Base-by-base conservation (phyloP, 1,140 invertebrate genomes). In the Ruditapes philippinarum region DNA sequence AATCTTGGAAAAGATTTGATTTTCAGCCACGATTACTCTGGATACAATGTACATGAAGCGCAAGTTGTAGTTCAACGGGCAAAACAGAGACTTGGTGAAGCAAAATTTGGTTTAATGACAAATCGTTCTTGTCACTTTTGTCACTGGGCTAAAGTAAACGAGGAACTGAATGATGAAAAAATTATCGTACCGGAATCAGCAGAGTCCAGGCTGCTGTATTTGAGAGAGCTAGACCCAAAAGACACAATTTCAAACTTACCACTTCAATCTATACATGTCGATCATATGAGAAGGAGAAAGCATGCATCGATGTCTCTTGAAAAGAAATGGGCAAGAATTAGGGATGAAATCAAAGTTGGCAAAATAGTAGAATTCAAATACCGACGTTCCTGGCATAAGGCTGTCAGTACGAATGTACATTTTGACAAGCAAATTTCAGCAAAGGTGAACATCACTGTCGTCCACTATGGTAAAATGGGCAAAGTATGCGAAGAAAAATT, bases 101-200 rank as follows among this genome's bases (percentile, higher is more conserved):
- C 31, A 45, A 87, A 78, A 38, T 78, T 36, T 45, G 38, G 84
- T 0, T 11, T 87, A 0, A 45, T 87, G 0, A 42, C 73, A 9
- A 87, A 87, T 49, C 28, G 84, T 25, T 65, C 70, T 0, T 87
- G 84, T 36, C 84, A 87, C 45, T 87, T 87, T 28, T 87, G 84
- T 31, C 73, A 87, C 36, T 87, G 84, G 84, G 84, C 70, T 0
- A 87, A 87, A 36, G 84, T 87, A 19, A 49, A 60, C 74, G 57
- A 87, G 40, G 38, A 25, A 51, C 2, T 9, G 4, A 17, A 54
- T 40, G 25, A 19, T 28, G 31, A 42, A 28, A n/a, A 36, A 12
- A 42, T 36, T 12, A 36, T 28, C 33, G 49, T 31, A 5, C 12
- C 12, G 25, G 57, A 28, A 7, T 3, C 17, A 33, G n/a, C n/a